Evolutionary conservation across 1,140 invertebrate genomes (phyloP).

Genomic region (Watersipora subatra): DNA sequence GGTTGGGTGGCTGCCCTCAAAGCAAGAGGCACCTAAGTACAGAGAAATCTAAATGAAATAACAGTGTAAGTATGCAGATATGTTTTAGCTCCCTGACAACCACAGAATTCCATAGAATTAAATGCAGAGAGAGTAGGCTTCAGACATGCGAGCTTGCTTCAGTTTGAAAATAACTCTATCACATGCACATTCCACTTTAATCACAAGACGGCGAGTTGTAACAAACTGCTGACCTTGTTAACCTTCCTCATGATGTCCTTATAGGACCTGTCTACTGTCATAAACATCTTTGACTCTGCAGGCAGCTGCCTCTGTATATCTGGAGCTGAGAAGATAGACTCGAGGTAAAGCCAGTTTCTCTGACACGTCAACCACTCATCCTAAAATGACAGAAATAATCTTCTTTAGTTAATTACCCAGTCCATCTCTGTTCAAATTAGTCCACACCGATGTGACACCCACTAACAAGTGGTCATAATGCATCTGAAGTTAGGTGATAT

Average conservation of each 20-base stretch:
- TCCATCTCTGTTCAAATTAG: too few relatives aligned
- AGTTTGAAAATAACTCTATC: too few relatives aligned
- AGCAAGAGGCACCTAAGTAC: constrained; percentile 35
- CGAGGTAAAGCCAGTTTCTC: constrained; percentile 70
- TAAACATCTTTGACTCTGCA: constrained; percentile 66
- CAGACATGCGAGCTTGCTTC: too few relatives aligned
- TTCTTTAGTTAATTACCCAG: too few relatives aligned
- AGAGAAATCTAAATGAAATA: too few relatives aligned
- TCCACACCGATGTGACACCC: too few relatives aligned
- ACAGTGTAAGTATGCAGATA: too few relatives aligned
- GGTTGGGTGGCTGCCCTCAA: constrained; percentile 38
- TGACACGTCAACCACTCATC: constrained; percentile 73
- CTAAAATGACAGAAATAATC: constrained; percentile 42
- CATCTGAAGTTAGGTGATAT: too few relatives aligned
- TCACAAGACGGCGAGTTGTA: neutral
- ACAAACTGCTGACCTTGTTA: constrained; percentile 18
- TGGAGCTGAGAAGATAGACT: constrained; percentile 72
- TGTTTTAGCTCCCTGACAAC: too few relatives aligned
- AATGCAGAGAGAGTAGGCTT: too few relatives aligned
- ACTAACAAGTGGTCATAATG: too few relatives aligned
- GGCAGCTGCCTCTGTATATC: constrained; percentile 75
- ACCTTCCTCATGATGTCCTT: constrained; percentile 62
- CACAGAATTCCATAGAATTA: too few relatives aligned
- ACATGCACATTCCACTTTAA: neutral
- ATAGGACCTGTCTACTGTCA: constrained; percentile 69